Base-by-base conservation (phyloP, 1,140 invertebrate species). In the Penaeus japonicus region DNA sequence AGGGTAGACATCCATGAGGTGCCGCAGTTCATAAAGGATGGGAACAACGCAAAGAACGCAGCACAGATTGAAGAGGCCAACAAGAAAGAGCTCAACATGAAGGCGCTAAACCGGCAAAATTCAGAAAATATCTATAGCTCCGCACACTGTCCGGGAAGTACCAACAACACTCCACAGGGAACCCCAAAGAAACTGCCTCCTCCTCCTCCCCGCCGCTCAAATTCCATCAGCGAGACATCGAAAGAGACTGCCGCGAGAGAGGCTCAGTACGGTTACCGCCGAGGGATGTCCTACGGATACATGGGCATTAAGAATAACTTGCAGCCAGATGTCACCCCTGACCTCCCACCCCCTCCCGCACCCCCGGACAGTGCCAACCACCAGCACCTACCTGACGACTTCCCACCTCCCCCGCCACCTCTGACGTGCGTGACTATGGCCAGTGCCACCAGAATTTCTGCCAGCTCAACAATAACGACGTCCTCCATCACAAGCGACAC, bases 161-260 rank as follows among this genome's bases (percentile, higher is more conserved):
- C 87, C 30, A 90, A 89, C 73, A 89, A 90, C 78, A 90, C 91
- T 10, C 90, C 90, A 85, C 90, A 91, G 80, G 86, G 90, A 92
- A 94, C 95, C 85, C 94, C 94, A 24, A 95, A 96, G 90, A 95
- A 95, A 91, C 94, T 95, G 32, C 97, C 97, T 18, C 97, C 97
- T 0, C 96, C 97, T 73, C 97, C 97, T 1, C 97, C 97, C 1
- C 96, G 97, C 91, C 93, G 97, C 47, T 93, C 93, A 10, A 93
- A 94, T 89, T 94, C 93, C 4, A 93, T 94, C n/a, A 91, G 91
- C 88, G 89, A 90, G 53, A 85, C 80, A 5, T 95, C 95, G 89
- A 95, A 94, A 90, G 94, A 94, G 90, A 92, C 81, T 55, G 85
- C 65, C 30, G 73, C 24, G 53, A 83, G 87, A 57, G 87, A 89